phyloP scores from a whole-genome alignment of 2,888 invertebrate genomes.

The Eupithecia subumbrata region DNA sequence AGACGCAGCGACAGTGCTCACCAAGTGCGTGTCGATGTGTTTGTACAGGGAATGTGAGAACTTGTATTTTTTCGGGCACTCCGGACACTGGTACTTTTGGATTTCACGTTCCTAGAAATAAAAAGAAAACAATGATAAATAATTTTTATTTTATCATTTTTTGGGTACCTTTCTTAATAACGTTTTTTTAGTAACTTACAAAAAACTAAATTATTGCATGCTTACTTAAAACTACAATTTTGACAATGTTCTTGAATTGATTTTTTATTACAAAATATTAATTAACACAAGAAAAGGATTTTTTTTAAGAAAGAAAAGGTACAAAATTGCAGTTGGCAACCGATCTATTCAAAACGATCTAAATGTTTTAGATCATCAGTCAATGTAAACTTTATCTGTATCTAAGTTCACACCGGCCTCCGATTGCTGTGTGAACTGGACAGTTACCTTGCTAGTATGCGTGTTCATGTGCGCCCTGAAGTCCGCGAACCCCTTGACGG shows the following conservation, averaged over 20 bases:
- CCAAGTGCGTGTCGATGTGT: slow-evolving; percentile 74
- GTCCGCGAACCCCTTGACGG: slow-evolving; percentile 54
- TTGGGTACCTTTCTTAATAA: too few relatives aligned
- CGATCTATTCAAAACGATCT: not conserved
- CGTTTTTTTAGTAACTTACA: too few relatives aligned
- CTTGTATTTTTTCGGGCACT: slow-evolving; percentile 76
- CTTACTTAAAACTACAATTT: too few relatives aligned
- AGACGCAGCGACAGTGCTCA: slow-evolving; percentile 40
- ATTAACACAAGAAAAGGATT: too few relatives aligned
- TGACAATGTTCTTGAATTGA: too few relatives aligned
- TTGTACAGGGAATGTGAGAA: slow-evolving; percentile 75
- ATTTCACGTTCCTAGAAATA: slow-evolving; percentile 31
- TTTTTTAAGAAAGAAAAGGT: too few relatives aligned
- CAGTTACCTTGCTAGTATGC: slow-evolving; percentile 50
- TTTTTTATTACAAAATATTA: too few relatives aligned
- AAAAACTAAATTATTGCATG: too few relatives aligned
- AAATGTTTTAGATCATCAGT: not conserved
- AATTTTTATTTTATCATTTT: not conserved
- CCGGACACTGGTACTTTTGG: slow-evolving; percentile 61
- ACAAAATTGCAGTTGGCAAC: not conserved
- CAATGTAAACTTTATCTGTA: not conserved
- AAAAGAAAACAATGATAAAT: too few relatives aligned
- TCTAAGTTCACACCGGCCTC: not conserved
- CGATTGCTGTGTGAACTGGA: not conserved
- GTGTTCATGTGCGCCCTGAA: slow-evolving; percentile 60